Conservation (phyloP, 2,888 invertebrate genomes). For the Aproaerema taeniolella region DNA sequence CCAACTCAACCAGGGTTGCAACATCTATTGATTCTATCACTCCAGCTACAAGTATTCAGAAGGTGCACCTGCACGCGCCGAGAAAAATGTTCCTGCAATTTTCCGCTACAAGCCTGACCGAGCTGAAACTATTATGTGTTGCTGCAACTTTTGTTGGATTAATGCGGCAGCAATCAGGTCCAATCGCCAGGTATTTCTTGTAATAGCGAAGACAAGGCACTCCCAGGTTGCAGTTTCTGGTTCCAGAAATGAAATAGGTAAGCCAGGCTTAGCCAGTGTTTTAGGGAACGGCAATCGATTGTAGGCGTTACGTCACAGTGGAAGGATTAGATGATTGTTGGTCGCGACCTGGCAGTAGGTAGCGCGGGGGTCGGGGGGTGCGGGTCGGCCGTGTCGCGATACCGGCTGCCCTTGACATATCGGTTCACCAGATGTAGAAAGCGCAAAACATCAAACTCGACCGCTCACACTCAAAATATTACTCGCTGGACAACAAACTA, state of each 20-base stretch:
- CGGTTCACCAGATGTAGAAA: constrained; percentile 51
- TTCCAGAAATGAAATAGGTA: too few species aligned
- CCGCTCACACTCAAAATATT: constrained; percentile 26
- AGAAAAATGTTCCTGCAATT: constrained; percentile 47
- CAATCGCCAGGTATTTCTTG: background rate
- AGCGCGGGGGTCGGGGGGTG: constrained; percentile 23
- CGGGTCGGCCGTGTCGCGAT: constrained; percentile 16
- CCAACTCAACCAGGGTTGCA: constrained; percentile 29
- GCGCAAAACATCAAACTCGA: constrained; percentile 44
- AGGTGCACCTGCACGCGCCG: constrained; percentile 35
- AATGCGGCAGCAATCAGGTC: constrained; percentile 1
- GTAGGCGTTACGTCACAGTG: constrained; percentile 36
- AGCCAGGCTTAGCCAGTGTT: too few species aligned
- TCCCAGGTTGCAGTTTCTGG: too few species aligned
- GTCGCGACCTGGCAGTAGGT: constrained; percentile 41
- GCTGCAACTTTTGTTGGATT: constrained; percentile 17
- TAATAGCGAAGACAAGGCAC: background rate
- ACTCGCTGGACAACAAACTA: constrained; percentile 23
- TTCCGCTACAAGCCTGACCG: constrained; percentile 48
- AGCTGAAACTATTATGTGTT: constrained; percentile 37
- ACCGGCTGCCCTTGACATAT: constrained; percentile 67
- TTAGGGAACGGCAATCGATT: constrained; percentile 21
- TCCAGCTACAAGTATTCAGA: constrained; percentile 24
- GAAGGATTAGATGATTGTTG: constrained; percentile 34
- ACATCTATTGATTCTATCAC: constrained; percentile 38